Evolutionary conservation across 2,888 invertebrate genomes (phyloP), one percentile per base, ranked within the genome.

Genomic region (Lepidonotus clava): DNA sequence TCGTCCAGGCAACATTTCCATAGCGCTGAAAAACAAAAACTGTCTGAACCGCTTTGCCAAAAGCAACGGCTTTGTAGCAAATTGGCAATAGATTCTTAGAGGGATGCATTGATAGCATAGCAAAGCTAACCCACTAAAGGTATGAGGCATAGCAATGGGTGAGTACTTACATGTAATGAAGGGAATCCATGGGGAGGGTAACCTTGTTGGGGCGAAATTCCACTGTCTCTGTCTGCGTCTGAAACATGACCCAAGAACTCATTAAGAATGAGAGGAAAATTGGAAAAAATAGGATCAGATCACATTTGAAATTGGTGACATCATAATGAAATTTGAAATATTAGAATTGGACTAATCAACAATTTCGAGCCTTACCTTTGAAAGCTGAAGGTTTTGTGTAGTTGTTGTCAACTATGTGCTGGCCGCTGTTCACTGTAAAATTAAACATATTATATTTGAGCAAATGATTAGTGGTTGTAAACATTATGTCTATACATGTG

Each of bases 181-280:
- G 86, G 86, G 41, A 86, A 86, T 28, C 56, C 66, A 32, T 67
- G 67, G 0, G 87, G 76, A 8, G 86, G 83, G 36, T 86, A 86
- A 53, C 36, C 56, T 61, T 87, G 88, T 80, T 89, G 87, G 11
- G 89, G 87, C 24, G 89, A 89, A 40, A 89, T 88, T 40, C 89
- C 89, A 83, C 89, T 89, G 85, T 89, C 89, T 53, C 89, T 85
- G 80, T 89, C 88, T 18, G 87, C 41, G 38, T 89, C 89, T 89
- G 80, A 21, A 84, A 87, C n/a, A n/a, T n/a, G n/a, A n/a, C n/a
- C n/a, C n/a, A n/a, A n/a, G n/a, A n/a, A n/a, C n/a, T n/a, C n/a
- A n/a, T n/a, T n/a, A n/a, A n/a, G n/a, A n/a, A n/a, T 28, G 36
- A 28, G 14, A 14, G 24, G 14, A 76, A 38, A 34, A 77, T 38